These are phyloP conservation scores for Leptodactylus fallax DNA, from an alignment of 2,797 vertebrate species.

Conservation along the genomic window DNA sequence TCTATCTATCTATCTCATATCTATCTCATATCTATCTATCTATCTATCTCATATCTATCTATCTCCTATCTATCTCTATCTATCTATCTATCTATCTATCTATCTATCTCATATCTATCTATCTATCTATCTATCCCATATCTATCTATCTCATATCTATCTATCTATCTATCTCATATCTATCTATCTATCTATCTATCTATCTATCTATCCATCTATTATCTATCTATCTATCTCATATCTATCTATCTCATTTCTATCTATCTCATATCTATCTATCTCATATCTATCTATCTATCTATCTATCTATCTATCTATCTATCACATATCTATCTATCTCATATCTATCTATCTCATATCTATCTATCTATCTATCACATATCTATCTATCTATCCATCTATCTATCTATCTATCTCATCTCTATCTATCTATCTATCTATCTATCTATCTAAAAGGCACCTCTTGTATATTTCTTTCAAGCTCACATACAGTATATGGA, in stretches of 20 bases:
- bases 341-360: slow-evolving; percentile 10
- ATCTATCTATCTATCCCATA: slow-evolving; percentile 12
- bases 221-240: not conserved
- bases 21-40: slow-evolving; percentile 15
- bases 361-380: slow-evolving; percentile 17
- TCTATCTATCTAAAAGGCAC: too few relatives aligned
- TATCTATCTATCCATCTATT: slow-evolving; percentile 7
- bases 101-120: slow-evolving; percentile 12
- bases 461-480: too few relatives aligned
- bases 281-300: slow-evolving; percentile 20
- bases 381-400: slow-evolving; percentile 12
- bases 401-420: not conserved
- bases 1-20: not conserved
- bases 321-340: slow-evolving; percentile 10
- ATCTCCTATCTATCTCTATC: slow-evolving; percentile 16
- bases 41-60: slow-evolving; percentile 15
- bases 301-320: slow-evolving; percentile 11
- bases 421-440: not conserved
- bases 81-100: slow-evolving; percentile 12
- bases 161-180: not conserved
- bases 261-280: slow-evolving; percentile 15
- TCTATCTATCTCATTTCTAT: slow-evolving; percentile 1
- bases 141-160: slow-evolving; percentile 11
- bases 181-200: not conserved
- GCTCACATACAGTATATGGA: too few relatives aligned